These are phyloP conservation scores for Camponotus fellah DNA, from an alignment of 2,888 invertebrate genomes.

Conservation along the genomic window DNA sequence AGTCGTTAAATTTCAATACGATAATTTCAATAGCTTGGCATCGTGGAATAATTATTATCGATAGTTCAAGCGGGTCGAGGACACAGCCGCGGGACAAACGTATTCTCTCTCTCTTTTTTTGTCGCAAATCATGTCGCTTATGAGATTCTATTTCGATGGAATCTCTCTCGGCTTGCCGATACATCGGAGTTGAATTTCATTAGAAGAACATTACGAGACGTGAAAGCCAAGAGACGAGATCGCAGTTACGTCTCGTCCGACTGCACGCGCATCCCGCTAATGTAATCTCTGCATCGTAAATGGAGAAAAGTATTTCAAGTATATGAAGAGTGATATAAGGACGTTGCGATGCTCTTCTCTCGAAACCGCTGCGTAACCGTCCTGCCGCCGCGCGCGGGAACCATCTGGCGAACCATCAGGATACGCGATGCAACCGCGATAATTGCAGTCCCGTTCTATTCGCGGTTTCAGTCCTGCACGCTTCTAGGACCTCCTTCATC, in stretches of 20 bases:
- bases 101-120: conserved; percentile 52
- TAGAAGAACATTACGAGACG: conserved; percentile 24
- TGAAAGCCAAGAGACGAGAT: conserved; percentile 32
- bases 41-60: conserved; percentile 67
- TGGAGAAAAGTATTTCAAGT: conserved; percentile 55
- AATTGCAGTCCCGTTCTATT: conserved; percentile 34
- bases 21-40: conserved; percentile 55
- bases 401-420: conserved; percentile 68
- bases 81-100: conserved; percentile 77
- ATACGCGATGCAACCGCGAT: conserved; percentile 58
- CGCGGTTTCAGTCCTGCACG: conserved; percentile 3
- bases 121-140: conserved; percentile 40
- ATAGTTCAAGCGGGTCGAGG: conserved; percentile 80
- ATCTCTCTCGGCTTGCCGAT: conserved; percentile 50
- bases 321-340: conserved; percentile 44
- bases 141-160: conserved; percentile 65
- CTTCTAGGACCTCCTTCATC: conserved; percentile 5
- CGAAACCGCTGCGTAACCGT: conserved; percentile 55
- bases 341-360: conserved; percentile 27
- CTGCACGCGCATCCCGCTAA: conserved; percentile 37
- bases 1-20: conserved; percentile 15
- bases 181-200: conserved; percentile 38
- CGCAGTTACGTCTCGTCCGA: conserved; percentile 41
- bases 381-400: conserved; percentile 65
- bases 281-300: conserved; percentile 42